Conservation (phyloP, 2,113 vertebrate species). For the Xenus cinereus region DNA sequence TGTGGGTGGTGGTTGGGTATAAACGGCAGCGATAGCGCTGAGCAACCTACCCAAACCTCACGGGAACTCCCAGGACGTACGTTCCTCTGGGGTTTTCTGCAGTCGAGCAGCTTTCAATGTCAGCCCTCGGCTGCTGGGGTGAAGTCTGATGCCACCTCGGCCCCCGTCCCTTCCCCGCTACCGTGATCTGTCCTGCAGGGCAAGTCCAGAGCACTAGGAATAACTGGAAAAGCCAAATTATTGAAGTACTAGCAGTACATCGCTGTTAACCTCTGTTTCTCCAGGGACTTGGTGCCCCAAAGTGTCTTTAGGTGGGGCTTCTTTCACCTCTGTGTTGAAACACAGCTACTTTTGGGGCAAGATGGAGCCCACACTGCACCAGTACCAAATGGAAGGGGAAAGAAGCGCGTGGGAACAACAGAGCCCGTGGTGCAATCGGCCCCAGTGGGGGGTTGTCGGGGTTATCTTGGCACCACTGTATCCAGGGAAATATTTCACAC, state of each 20-base stretch:
- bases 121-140: neutral
- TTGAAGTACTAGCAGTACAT: neutral
- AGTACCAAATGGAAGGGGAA: fast-evolving
- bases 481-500: neutral
- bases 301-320: neutral
- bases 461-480: neutral
- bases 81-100: neutral
- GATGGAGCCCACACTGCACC: fast-evolving
- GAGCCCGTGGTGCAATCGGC: fast-evolving
- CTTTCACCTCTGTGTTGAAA: neutral
- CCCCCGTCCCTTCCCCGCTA: neutral
- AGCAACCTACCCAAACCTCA: neutral
- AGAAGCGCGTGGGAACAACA: fast-evolving
- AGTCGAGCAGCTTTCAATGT: neutral
- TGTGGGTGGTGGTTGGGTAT: neutral
- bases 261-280: neutral
- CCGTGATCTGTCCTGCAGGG: neutral
- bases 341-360: fast-evolving
- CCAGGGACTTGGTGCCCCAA: neutral
- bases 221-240: neutral
- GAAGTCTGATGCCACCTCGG: neutral
- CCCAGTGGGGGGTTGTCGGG: neutral
- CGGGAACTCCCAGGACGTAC: fast-evolving
- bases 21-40: neutral
- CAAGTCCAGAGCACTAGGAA: neutral